Conservation (phyloP, 2,113 vertebrate species). For the Brachyhypopomus gauderio region DNA sequence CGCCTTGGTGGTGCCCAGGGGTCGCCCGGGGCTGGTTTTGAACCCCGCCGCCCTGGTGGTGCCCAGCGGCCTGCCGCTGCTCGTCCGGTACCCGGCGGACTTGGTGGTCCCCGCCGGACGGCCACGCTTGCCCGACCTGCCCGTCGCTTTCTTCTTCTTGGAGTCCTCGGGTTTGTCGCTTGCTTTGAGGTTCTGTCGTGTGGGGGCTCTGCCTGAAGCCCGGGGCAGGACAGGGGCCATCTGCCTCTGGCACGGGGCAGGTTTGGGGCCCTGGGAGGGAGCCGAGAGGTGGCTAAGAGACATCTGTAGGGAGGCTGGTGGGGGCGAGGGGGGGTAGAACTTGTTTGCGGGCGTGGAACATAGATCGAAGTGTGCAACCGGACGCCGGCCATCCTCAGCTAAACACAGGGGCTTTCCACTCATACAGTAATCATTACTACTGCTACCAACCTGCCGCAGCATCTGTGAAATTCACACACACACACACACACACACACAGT, state of each 20-base stretch:
- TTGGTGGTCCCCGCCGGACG: slow-evolving; percentile 95
- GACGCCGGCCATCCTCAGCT: slow-evolving; percentile 85
- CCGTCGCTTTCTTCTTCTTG: slow-evolving; percentile 92
- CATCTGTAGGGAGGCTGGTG: slow-evolving; percentile 76
- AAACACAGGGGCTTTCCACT: slow-evolving; percentile 89
- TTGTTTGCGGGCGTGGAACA: slow-evolving; percentile 88
- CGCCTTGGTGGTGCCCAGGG: slow-evolving; percentile 94
- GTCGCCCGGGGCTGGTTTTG: slow-evolving; percentile 97
- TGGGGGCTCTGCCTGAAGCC: slow-evolving; percentile 62
- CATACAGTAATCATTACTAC: slow-evolving; percentile 87
- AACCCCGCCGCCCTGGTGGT: slow-evolving; percentile 98
- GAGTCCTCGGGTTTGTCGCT: slow-evolving; percentile 82
- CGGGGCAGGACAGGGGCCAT: slow-evolving; percentile 71
- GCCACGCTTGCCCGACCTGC: slow-evolving; percentile 90
- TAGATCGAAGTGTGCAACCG: slow-evolving; percentile 88
- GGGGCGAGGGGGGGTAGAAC: slow-evolving; percentile 84
- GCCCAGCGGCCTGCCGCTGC: slow-evolving; percentile 93
- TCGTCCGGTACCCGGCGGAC: slow-evolving; percentile 96
- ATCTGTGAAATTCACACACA: slow-evolving; percentile 76
- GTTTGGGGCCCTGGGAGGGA: slow-evolving; percentile 81
- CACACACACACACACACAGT: too few relatives aligned
- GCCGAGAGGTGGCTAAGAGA: slow-evolving; percentile 69
- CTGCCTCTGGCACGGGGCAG: slow-evolving; percentile 87
- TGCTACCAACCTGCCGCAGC: slow-evolving; percentile 93
- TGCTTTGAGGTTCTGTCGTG: slow-evolving; percentile 55